These are phyloP conservation scores for Osedax fenrisi DNA, from an alignment of 2,888 invertebrate genomes.

Conservation along the genomic window DNA sequence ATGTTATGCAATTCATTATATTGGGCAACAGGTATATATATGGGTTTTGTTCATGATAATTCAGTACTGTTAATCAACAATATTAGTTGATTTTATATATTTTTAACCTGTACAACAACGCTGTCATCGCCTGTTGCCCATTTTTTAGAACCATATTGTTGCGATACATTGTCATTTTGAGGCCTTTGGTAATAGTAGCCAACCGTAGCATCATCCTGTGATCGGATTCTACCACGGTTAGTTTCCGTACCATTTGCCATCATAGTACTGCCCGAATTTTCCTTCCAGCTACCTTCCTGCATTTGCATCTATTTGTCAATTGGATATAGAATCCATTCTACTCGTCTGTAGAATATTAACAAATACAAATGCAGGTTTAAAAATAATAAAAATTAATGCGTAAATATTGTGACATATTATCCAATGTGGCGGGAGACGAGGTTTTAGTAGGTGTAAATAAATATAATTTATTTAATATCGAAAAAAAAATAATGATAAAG, in stretches of 20 bases:
- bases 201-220: constrained; percentile 80
- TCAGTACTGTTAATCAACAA: too few species aligned
- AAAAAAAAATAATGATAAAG: background rate
- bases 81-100: too few species aligned
- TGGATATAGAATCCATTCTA: background rate
- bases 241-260: constrained; percentile 38
- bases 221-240: constrained; percentile 42
- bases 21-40: too few species aligned
- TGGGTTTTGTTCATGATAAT: too few species aligned
- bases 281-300: constrained; percentile 48
- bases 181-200: constrained; percentile 79
- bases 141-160: constrained; percentile 53
- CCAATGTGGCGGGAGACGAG: background rate
- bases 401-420: background rate
- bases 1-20: too few species aligned
- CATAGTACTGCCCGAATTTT: constrained; percentile 35
- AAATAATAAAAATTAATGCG: background rate
- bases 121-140: constrained; percentile 83
- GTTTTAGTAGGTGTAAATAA: background rate
- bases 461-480: background rate
- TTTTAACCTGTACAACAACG: constrained; percentile 58
- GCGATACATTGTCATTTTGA: constrained; percentile 65
- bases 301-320: constrained; percentile 34
- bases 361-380: background rate
- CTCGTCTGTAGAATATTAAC: background rate